Percentiles rank a stretch among this genome's conserved stretches.
Evolutionary conservation across 2,797 vertebrate species (phyloP).

Genomic region (Crenichthys baileyi): DNA sequence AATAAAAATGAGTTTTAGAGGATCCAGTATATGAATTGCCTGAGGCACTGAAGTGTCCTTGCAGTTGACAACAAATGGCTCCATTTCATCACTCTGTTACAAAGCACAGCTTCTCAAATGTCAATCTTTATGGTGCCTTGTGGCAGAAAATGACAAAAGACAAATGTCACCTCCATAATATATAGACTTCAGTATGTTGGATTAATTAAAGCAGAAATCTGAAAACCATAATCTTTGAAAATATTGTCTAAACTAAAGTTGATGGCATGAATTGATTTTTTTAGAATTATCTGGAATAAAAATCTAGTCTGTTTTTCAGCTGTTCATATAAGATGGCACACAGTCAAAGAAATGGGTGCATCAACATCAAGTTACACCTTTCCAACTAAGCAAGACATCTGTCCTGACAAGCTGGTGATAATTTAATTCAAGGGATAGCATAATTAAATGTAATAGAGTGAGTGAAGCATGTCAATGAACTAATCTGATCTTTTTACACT

Average conservation of each 20-base stretch:
- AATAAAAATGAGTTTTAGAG: constrained; percentile 11
- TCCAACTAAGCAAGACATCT: constrained; percentile 53
- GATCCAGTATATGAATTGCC: constrained; percentile 6
- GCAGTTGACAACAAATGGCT: constrained; percentile 57
- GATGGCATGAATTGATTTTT: constrained; percentile 16
- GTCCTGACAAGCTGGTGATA: constrained; percentile 64
- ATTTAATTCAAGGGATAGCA: constrained; percentile 61
- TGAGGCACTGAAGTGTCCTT: constrained; percentile 30
- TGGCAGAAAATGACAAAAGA: constrained; percentile 60
- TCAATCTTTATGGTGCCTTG: constrained; percentile 60
- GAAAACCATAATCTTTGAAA: constrained; percentile 38
- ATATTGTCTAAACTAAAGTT: constrained; percentile 38
- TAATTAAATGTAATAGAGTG: constrained; percentile 74
- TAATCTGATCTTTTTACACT: constrained; percentile 74
- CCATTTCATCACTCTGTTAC: constrained; percentile 56
- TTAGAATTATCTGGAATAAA: background rate
- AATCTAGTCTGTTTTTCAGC: background rate
- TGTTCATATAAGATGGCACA: background rate
- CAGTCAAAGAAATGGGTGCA: background rate
- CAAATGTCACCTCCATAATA: constrained; percentile 66
- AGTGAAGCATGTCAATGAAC: constrained; percentile 73
- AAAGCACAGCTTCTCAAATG: constrained; percentile 66
- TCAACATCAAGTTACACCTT: constrained; percentile 17
- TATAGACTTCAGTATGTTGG: constrained; percentile 41
- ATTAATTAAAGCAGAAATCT: constrained; percentile 53